Conservation (phyloP, 2,797 vertebrate species). For the Poeciliopsis turneri region DNA sequence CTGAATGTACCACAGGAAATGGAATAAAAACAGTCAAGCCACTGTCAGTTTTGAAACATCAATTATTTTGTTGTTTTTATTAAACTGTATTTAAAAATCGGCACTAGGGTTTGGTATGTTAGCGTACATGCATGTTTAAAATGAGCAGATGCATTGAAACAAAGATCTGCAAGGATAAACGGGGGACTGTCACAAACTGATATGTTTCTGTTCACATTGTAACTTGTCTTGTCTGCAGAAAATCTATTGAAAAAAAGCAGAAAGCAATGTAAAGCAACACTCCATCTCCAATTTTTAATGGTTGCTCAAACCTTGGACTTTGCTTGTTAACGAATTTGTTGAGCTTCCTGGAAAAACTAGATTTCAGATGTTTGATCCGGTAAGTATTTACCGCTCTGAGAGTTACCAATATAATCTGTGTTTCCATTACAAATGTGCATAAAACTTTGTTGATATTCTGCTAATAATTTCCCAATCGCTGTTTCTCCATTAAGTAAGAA, state of each 20-base stretch:
- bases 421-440: too few species aligned
- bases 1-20: constrained; percentile 9
- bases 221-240: not conserved
- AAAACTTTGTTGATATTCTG: not conserved
- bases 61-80: not conserved
- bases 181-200: constrained; percentile 5
- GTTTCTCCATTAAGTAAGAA: too few species aligned
- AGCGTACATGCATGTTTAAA: constrained; percentile 29
- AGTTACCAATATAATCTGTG: constrained; percentile 26
- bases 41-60: not conserved
- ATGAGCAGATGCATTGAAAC: constrained; percentile 31
- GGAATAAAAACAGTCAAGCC: constrained; percentile 35
- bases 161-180: constrained; percentile 43
- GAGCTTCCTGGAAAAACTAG: constrained; percentile 65
- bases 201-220: not conserved
- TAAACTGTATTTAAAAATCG: not conserved
- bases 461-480: too few species aligned
- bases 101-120: constrained; percentile 3
- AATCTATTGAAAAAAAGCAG: not conserved
- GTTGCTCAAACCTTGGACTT: constrained; percentile 73
- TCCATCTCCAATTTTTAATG: constrained; percentile 79
- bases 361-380: constrained; percentile 70
- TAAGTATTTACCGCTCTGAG: constrained; percentile 67
- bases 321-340: constrained; percentile 57
- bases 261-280: constrained; percentile 23